Base-by-base conservation (phyloP, 2,888 invertebrate genomes). In the Drosophila formosana region DNA sequence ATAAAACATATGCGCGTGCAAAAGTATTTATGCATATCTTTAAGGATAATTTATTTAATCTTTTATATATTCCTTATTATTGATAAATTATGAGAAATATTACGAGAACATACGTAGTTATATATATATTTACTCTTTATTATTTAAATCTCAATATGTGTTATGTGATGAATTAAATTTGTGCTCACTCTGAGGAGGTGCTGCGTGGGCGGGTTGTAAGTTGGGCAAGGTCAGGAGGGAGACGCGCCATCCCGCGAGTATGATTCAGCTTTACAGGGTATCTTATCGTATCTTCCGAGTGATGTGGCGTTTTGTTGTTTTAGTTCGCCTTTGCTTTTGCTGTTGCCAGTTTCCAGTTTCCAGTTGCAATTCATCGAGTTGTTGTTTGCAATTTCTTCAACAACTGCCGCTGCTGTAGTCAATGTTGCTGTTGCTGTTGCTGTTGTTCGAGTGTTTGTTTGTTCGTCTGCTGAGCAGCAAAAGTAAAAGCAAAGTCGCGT, bases 401-500 rank as follows among this genome's bases (percentile, higher is more conserved):
- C 3, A 45, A 43, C 50, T 58, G 62, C 37, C 63, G 55, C 23
- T 53, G 51, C n/a, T 60, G 62, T 28, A 28, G 55, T 3, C 25
- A 43, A 45, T 58, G 57, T 7, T 58, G 39, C 6, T 26, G 58
- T 18, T 23, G 41, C 3, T 55, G 60, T 6, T 41, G 28, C 13
- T 52, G 39, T 26, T 62, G 68, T 34, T 61, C 30, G 49, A 34
- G 45, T 52, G 62, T 37, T 53, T 62, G 55, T 41, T 41, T 61
- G 61, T 43, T 11, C 52, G 56, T 26, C 43, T 41, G 47, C 28
- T 53, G 47, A 58, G 58, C 49, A 55, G 18, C 53, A 66, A 66
- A 81, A 74, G 79, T 69, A 72, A 79, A 75, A 82, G 72, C 51
- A 70, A 82, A 80, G 62, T 72, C 75, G 82, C 75, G 80, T 70